A percentile compares a stretch with the other conserved stretches of the same genome.
Conservation (phyloP, 2,888 invertebrate genomes). For the Acanthacorydalis orientalis region DNA sequence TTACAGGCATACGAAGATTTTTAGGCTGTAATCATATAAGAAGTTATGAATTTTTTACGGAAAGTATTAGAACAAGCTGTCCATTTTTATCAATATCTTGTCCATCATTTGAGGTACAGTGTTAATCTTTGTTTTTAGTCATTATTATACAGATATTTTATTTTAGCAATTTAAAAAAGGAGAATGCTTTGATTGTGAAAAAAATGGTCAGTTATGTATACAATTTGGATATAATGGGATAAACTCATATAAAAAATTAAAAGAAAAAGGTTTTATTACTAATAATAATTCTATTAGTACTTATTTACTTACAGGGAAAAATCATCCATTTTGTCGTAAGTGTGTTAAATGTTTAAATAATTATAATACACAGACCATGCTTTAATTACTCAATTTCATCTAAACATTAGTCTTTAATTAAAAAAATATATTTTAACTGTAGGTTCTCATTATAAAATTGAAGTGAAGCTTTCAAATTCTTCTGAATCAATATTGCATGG, state of each 20-base stretch:
- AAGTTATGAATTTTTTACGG: conserved; percentile 67
- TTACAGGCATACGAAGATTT: conserved; percentile 42
- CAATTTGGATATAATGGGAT: conserved; percentile 50
- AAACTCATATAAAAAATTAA: conserved; percentile 32
- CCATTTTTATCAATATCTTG: conserved; percentile 67
- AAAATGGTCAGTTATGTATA: conserved; percentile 45
- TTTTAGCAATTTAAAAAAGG: conserved; percentile 48
- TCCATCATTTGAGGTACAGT: conserved; percentile 50
- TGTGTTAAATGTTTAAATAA: conserved; percentile 11
- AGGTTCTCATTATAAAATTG: conserved; percentile 68
- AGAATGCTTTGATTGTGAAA: conserved; percentile 51
- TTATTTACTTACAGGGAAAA: conserved; percentile 54
- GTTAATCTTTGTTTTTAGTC: not conserved
- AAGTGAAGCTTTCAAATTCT: conserved; percentile 54
- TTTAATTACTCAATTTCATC: too few species aligned
- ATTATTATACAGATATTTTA: conserved; percentile 10
- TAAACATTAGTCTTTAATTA: too few species aligned
- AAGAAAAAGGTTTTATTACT: conserved; percentile 27
- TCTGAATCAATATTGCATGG: conserved; percentile 54
- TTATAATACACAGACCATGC: too few species aligned
- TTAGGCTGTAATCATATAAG: conserved; percentile 79
- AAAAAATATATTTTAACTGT: conserved; percentile 18
- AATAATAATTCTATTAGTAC: conserved; percentile 37
- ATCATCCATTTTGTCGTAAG: conserved; percentile 64
- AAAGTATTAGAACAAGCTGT: conserved; percentile 63